Conservation (phyloP, 1,140 invertebrate genomes). For the Eurosta solidaginis region DNA sequence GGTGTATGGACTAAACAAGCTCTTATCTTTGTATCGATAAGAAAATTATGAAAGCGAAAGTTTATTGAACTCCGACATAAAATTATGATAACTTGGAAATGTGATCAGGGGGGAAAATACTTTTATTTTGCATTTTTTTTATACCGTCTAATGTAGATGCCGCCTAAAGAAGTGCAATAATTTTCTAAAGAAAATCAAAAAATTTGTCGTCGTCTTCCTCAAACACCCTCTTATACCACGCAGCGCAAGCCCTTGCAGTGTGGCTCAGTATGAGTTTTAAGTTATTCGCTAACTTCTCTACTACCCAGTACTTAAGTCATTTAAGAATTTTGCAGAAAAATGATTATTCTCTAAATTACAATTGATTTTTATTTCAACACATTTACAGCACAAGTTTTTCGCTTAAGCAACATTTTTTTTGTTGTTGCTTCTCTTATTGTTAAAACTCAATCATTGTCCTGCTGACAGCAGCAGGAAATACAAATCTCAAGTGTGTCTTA, state of each 20-base stretch:
- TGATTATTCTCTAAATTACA: conserved; percentile 6
- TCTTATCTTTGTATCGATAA: too few relatives aligned
- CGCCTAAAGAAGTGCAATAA: not conserved
- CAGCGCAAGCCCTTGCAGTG: not conserved
- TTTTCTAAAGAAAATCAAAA: not conserved
- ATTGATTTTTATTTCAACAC: not conserved
- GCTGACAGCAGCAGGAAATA: conserved; percentile 15
- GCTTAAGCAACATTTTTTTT: not conserved
- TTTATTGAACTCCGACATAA: too few relatives aligned
- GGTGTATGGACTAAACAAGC: too few relatives aligned
- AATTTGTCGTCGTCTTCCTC: too few relatives aligned
- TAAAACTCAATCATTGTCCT: not conserved
- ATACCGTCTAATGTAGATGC: not conserved
- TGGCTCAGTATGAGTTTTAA: not conserved
- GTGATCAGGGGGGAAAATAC: too few relatives aligned
- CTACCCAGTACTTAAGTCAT: too few relatives aligned
- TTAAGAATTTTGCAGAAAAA: not conserved
- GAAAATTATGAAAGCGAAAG: too few relatives aligned
- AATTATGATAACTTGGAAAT: too few relatives aligned
- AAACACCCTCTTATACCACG: too few relatives aligned
- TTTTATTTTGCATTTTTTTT: too few relatives aligned
- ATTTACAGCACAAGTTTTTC: not conserved
- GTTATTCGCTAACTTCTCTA: too few relatives aligned
- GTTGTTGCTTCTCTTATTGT: too few relatives aligned
- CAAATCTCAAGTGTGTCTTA: conserved; percentile 11